phyloP scores from a whole-genome alignment of 2,888 invertebrate genomes.

The Oithona nana region DNA sequence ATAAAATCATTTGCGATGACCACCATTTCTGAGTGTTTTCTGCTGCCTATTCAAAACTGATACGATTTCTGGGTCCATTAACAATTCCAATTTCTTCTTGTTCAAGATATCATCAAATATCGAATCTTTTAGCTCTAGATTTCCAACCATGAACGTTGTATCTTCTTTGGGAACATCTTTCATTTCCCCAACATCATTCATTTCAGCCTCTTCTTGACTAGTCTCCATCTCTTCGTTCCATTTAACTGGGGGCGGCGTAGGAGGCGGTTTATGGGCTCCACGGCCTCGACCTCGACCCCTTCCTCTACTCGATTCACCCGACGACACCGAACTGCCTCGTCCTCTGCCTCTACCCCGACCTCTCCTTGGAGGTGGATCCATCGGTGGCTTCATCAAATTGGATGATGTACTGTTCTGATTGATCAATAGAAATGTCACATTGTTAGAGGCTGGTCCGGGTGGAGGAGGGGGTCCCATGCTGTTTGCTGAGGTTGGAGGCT shows the following conservation, averaged over 20 bases:
- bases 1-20: too few species aligned
- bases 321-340: background rate
- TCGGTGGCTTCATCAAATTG: background rate
- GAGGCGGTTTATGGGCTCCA: background rate
- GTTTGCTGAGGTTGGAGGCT: background rate
- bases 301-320: background rate
- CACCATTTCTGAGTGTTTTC: background rate
- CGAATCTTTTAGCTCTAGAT: background rate
- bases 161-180: too few species aligned
- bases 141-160: background rate
- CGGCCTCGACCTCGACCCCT: background rate
- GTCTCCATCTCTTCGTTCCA: background rate
- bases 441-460: too few species aligned
- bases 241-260: background rate
- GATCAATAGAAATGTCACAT: background rate
- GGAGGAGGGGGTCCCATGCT: background rate
- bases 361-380: background rate
- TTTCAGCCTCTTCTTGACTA: background rate
- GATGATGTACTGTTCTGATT: background rate
- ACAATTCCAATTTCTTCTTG: background rate
- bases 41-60: background rate
- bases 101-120: background rate
- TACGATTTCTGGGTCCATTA: background rate
- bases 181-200: too few species aligned
- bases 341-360: background rate